Evolutionary conservation across 2,888 invertebrate genomes (phyloP), one percentile per base, ranked within the genome.

Genomic region (Conops quadrifasciatus): DNA sequence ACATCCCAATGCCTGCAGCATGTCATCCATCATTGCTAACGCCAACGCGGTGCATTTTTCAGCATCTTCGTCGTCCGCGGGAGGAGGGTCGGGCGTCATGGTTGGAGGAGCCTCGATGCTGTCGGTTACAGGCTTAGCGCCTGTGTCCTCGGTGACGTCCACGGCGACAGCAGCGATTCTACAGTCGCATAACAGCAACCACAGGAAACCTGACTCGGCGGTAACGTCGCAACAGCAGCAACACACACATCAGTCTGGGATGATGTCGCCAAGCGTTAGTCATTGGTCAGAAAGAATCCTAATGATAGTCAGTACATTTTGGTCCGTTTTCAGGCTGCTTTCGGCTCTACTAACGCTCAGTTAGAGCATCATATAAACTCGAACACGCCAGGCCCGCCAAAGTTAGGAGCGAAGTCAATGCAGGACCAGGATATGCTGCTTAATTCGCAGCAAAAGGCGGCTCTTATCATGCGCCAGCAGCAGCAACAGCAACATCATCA

Each of bases 321-420:
- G 62, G 15, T 30, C 69, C 66, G 21, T 30, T 36, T 60, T 16
- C 67, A 83, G 83, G 76, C 80, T 70, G 79, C 79, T 69, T 79
- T 80, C 72, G 77, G 80, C 68, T 78, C 82, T 71, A 73, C 80
- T 75, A 76, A 78, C 66, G 80, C 79, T 77, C 82, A 83, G 76
- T 77, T 75, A 75, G 85, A 85, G 75, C 83, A 84, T 77, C 85
- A 85, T 80, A 74, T 84, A 45, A 86, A 84, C 77, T 85, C 85
- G 66, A 86, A 85, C 82, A 82, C 84, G 58, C 79, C 85, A 80
- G 88, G 81, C 58, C 87, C 87, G 62, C 82, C 85, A 67, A 87
- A 81, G 67, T 86, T 75, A 86, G 87, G 87, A 86, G 76, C 89
- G 87, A 86, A 88, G 73, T 59, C 67, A 24, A n/a, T 68, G 60